phyloP scores from a whole-genome alignment of 2,888 invertebrate genomes.

The Drepana falcataria region DNA sequence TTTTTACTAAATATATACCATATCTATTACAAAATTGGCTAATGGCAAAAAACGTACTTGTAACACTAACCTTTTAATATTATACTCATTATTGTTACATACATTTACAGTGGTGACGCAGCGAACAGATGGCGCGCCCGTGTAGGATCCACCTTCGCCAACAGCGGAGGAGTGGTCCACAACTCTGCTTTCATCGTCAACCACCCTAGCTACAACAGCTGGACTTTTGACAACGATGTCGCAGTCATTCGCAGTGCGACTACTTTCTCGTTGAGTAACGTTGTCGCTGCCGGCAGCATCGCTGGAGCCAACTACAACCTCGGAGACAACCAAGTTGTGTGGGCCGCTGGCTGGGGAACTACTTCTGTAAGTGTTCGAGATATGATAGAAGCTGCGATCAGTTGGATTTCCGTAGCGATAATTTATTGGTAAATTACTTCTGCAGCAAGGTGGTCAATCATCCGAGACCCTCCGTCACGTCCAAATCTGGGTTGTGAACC shows the following conservation, averaged over 20 bases:
- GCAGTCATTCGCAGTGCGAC: slow-evolving; percentile 27
- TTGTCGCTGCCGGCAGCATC: slow-evolving; percentile 21
- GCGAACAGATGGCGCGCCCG: slow-evolving; percentile 28
- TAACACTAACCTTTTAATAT: no score
- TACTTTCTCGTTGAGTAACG: slow-evolving; percentile 12
- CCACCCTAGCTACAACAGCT: slow-evolving; percentile 24
- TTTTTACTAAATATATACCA: no score
- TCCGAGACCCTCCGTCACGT: slow-evolving; percentile 36
- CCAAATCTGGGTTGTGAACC: slow-evolving; percentile 36
- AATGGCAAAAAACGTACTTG: no score
- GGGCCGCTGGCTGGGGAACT: slow-evolving; percentile 51
- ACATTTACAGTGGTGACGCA: slow-evolving; percentile 27
- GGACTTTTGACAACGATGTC: slow-evolving; percentile 34
- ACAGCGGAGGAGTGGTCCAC: slow-evolving; percentile 28
- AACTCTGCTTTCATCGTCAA: slow-evolving; percentile 11
- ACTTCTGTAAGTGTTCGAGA: slow-evolving; percentile 28
- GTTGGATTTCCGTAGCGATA: background rate
- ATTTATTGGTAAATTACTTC: background rate
- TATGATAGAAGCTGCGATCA: background rate
- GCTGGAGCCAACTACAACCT: slow-evolving; percentile 34
- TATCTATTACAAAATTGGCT: no score
- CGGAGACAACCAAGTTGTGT: slow-evolving; percentile 33
- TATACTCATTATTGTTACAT: no score
- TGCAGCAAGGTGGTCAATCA: slow-evolving; percentile 18
- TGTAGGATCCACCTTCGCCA: slow-evolving; percentile 29